phyloP scores from a whole-genome alignment of 2,113 vertebrate species.

The Phoenicopterus ruber region DNA sequence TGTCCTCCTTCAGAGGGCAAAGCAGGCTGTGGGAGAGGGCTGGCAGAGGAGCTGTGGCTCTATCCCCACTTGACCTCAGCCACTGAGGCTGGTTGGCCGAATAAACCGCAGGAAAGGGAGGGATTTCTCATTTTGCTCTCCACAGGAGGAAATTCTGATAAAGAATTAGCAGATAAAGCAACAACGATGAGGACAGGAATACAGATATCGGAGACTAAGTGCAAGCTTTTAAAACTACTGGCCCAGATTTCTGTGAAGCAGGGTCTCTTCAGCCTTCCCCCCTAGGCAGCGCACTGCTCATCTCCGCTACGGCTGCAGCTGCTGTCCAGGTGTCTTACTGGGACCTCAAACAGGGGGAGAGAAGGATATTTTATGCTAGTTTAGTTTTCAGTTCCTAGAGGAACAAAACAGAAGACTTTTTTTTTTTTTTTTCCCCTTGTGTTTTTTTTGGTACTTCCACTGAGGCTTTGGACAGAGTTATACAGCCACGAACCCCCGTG shows the following conservation, averaged over 20 bases:
- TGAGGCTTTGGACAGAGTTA: background rate
- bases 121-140: background rate
- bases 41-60: background rate
- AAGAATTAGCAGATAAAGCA: background rate
- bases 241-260: background rate
- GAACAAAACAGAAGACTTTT: background rate
- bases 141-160: background rate
- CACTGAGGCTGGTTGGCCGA: background rate
- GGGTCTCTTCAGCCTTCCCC: rapidly evolving
- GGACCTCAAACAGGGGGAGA: background rate
- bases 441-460: background rate
- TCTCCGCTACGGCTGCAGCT: background rate
- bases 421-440: background rate
- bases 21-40: background rate
- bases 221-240: background rate
- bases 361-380: background rate
- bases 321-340: background rate
- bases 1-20: background rate
- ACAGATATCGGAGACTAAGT: background rate
- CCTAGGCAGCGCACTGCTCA: background rate
- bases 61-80: background rate
- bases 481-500: background rate
- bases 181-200: background rate
- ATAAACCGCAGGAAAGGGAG: background rate
- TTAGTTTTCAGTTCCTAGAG: background rate